A percentile compares a stretch with the other conserved stretches of the same genome.
Conservation (phyloP, 1,140 invertebrate genomes). For the Trichoplusia ni region DNA sequence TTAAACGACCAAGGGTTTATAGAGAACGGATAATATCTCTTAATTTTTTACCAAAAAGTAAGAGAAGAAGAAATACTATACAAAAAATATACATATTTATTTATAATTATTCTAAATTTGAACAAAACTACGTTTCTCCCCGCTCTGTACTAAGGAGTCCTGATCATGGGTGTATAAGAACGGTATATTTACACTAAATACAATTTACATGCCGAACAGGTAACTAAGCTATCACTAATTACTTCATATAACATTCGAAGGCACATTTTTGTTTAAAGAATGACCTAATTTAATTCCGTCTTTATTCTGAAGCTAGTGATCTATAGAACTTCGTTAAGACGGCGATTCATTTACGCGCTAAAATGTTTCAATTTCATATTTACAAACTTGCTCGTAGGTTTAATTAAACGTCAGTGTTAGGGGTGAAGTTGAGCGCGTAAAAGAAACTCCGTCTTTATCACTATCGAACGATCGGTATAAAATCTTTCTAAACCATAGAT, state of each 20-base stretch:
- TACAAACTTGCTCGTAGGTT: too few species aligned
- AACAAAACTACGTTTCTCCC: conserved; percentile 7
- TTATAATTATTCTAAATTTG: not conserved
- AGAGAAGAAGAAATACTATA: too few species aligned
- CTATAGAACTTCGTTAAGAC: conserved; percentile 30
- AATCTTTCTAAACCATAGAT: conserved; percentile 27
- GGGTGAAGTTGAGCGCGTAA: conserved; percentile 13
- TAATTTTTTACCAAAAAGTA: too few species aligned
- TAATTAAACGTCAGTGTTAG: too few species aligned
- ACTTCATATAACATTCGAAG: conserved; percentile 73
- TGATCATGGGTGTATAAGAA: conserved; percentile 49
- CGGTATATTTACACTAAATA: conserved; percentile 63
- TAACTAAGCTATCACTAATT: conserved; percentile 60
- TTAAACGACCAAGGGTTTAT: too few species aligned
- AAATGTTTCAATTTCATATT: conserved; percentile 24
- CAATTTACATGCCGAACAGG: conserved; percentile 58
- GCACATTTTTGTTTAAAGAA: conserved; percentile 74
- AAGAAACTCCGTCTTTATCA: conserved; percentile 18
- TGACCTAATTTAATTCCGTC: conserved; percentile 54
- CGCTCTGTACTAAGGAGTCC: conserved; percentile 38
- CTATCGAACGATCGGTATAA: conserved; percentile 11
- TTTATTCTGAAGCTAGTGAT: conserved; percentile 40
- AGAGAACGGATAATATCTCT: too few species aligned
- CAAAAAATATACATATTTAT: not conserved
- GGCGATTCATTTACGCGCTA: conserved; percentile 7